phyloP scores from a whole-genome alignment of 2,113 vertebrate genomes.

The Hylia prasina region DNA sequence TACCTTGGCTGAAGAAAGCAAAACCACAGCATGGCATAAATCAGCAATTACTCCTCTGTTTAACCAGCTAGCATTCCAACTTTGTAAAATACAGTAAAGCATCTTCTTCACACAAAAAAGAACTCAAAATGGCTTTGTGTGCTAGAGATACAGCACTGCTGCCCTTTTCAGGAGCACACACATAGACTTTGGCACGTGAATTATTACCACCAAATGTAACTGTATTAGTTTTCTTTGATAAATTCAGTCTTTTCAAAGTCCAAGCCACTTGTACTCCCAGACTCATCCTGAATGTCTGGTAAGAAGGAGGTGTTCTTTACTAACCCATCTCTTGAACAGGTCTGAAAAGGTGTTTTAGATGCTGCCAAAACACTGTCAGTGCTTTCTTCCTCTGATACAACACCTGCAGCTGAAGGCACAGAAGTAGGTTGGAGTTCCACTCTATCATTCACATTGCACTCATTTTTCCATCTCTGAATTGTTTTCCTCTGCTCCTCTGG shows the following conservation, averaged over 20 bases:
- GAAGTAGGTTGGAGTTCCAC: not conserved
- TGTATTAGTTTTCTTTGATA: not conserved
- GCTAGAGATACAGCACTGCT: not conserved
- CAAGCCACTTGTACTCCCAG: not conserved
- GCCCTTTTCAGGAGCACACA: not conserved
- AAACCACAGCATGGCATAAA: not conserved
- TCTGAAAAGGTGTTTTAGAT: not conserved
- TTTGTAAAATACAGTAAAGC: not conserved
- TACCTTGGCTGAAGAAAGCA: not conserved
- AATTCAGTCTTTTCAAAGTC: not conserved
- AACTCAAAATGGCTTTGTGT: not conserved
- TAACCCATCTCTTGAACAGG: not conserved
- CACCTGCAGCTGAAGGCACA: not conserved
- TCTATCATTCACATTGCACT: not conserved
- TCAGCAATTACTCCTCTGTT: not conserved
- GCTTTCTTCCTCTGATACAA: not conserved
- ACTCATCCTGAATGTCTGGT: not conserved
- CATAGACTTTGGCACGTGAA: not conserved
- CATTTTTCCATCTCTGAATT: conserved; percentile 62
- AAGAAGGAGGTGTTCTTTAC: not conserved
- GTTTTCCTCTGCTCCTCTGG: conserved; percentile 22
- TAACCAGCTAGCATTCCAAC: not conserved
- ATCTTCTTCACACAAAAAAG: not conserved
- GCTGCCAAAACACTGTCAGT: not conserved
- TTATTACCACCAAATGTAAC: not conserved